A percentile compares a stretch with the other conserved stretches of the same genome.
Conservation (phyloP, 2,113 vertebrate genomes). For the Nothocercus nigrocapillus region DNA sequence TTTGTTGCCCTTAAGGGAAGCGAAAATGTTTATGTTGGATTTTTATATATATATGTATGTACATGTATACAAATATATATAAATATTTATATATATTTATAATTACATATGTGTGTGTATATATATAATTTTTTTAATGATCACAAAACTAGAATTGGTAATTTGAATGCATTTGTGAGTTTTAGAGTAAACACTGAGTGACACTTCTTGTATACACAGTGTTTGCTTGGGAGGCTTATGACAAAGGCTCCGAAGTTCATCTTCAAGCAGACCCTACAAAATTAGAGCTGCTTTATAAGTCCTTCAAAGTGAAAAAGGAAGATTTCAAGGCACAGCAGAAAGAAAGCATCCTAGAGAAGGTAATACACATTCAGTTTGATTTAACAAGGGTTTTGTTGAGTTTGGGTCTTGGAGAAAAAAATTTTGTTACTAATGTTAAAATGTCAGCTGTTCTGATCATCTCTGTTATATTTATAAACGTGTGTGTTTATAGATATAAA, state of each 20-base stretch:
- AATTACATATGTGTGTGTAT: too few relatives aligned
- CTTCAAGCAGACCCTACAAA: conserved; percentile 98
- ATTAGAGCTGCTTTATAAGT: conserved; percentile 91
- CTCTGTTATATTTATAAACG: not conserved
- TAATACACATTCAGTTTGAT: conserved; percentile 48
- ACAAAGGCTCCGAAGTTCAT: conserved; percentile 97
- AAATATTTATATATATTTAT: too few relatives aligned
- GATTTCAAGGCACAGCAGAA: conserved; percentile 95
- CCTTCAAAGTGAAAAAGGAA: conserved; percentile 98
- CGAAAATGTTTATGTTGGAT: not conserved
- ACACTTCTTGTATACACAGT: conserved; percentile 77
- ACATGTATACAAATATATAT: too few relatives aligned
- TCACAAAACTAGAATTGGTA: not conserved
- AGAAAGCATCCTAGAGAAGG: conserved; percentile 94
- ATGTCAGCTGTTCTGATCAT: not conserved
- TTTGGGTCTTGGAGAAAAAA: not conserved
- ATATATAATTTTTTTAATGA: not conserved
- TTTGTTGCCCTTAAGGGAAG: not conserved
- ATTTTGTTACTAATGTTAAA: not conserved
- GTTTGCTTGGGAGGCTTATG: conserved; percentile 98
- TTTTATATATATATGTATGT: too few relatives aligned
- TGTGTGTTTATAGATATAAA: not conserved
- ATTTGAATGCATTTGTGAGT: not conserved
- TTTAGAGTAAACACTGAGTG: not conserved
- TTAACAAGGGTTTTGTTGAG: not conserved